Base-by-base conservation (phyloP, 2,797 vertebrate genomes). In the Oophaga sylvatica region DNA sequence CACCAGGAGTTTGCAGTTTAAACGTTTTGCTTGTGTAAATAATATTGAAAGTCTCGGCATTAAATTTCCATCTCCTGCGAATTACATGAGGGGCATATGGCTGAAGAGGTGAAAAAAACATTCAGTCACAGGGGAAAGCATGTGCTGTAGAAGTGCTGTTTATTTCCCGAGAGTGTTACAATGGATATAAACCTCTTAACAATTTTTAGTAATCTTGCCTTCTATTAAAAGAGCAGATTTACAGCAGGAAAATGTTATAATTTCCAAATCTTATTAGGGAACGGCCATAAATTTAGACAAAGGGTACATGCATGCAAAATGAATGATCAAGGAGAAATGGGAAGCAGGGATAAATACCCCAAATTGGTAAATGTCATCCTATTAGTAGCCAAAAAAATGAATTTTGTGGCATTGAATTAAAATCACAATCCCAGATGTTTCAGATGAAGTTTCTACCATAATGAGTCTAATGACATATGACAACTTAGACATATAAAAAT, bases 21-120 rank as follows among this genome's bases (percentile, higher is more conserved):
- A 85, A 65, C 35, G 48, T 56, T 78, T 70, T 78, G 62, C 22
- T 80, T 70, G 63, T 59, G 77, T 68, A 86, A 80, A 86, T 80
- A 80, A 67, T 86, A 80, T 80, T 80, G 62, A 68, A 63, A 65
- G 60, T 4, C 73, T 85, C 10, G 22, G 60, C 73, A 56, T 53
- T 78, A 65, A 84, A 45, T 35, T 84, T 15, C 9, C 17, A 41
- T 53, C 20, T 15, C 29, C 57, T 76, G 41, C 31, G 35, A 76
- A n/a, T 56, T 62, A 20, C 9, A 5, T 73, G 26, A 17, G 26
- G 81, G 65, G 53, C 26, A 31, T 84, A 75, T 75, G 56, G 31
- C 17, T 67, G 41, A 16, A 81, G 62, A 65, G 60, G 80, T 45
- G 62, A 81, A 10, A 45, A 17, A 62, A 62, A 13, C 26, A 31